A percentile compares a stretch with the other conserved stretches of the same genome.
Conservation (phyloP, 2,888 invertebrate genomes). For the Phengaris arion region DNA sequence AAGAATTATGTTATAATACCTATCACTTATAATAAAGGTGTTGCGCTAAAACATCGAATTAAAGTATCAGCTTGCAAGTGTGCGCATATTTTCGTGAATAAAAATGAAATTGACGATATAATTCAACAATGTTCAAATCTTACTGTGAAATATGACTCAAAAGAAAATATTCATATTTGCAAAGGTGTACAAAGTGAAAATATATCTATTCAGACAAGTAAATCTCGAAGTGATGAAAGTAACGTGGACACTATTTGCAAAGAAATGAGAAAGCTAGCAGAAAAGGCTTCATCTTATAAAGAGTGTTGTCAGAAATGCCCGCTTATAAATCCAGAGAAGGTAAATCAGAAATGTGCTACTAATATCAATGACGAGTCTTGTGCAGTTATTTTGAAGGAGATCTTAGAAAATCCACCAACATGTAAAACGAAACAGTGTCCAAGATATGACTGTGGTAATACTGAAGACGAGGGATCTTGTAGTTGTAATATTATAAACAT, state of each 20-base stretch:
- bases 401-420: neutral
- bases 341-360: neutral
- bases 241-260: neutral
- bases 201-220: neutral
- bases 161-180: conserved; percentile 15
- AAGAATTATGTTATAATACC: neutral
- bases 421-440: neutral
- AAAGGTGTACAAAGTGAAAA: neutral
- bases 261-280: neutral
- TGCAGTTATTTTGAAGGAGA: neutral
- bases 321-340: neutral
- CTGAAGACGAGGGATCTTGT: conserved; percentile 36
- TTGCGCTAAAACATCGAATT: neutral
- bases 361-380: neutral
- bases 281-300: neutral
- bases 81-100: neutral
- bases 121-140: neutral
- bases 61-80: neutral
- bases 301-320: neutral
- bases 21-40: neutral
- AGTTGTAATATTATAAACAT: neutral
- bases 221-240: neutral
- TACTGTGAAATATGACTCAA: neutral
- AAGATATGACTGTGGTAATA: neutral
- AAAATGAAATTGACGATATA: conserved; percentile 7